These are phyloP conservation scores for Fragum sueziense DNA, from an alignment of 2,888 invertebrate genomes.

Conservation along the genomic window DNA sequence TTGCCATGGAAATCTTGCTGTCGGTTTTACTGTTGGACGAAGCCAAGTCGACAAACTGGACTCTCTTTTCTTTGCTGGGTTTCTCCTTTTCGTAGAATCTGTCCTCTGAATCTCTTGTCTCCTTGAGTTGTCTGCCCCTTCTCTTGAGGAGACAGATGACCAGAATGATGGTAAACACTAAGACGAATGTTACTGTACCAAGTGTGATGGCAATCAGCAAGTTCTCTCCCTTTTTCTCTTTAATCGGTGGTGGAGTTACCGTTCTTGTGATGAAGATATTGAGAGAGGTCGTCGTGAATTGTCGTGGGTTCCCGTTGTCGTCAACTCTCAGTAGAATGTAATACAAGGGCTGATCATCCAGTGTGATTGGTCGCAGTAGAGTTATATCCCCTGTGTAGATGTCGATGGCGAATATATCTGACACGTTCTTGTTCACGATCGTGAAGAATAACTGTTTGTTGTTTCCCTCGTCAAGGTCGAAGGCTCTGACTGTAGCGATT, in stretches of 20 bases:
- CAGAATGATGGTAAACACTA: slow-evolving; percentile 63
- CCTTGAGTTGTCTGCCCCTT: slow-evolving; percentile 37
- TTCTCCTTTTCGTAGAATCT: slow-evolving; percentile 48
- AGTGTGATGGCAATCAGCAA: slow-evolving; percentile 60
- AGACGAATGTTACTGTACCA: slow-evolving; percentile 61
- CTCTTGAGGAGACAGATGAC: slow-evolving; percentile 61
- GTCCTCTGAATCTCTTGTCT: slow-evolving; percentile 27
- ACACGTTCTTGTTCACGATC: slow-evolving; percentile 49
- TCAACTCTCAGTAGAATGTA: slow-evolving; percentile 57
- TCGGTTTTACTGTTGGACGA: background rate
- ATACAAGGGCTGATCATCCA: slow-evolving; percentile 54
- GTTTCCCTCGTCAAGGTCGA: slow-evolving; percentile 59
- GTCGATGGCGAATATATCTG: slow-evolving; percentile 58
- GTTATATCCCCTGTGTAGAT: slow-evolving; percentile 59
- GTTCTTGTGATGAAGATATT: slow-evolving; percentile 56
- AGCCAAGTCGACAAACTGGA: slow-evolving; percentile 47
- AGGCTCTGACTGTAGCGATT: slow-evolving; percentile 59
- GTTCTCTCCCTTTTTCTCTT: slow-evolving; percentile 56
- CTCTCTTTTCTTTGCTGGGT: slow-evolving; percentile 39
- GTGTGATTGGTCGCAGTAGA: slow-evolving; percentile 46
- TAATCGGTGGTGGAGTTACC: slow-evolving; percentile 9
- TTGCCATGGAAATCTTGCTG: background rate
- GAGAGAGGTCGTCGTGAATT: slow-evolving; percentile 54
- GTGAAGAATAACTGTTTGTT: slow-evolving; percentile 62
- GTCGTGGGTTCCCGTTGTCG: slow-evolving; percentile 62